Evolutionary conservation across 2,888 invertebrate species (phyloP), one percentile per base, ranked within the genome.

Genomic region (Pelosia muscerda): DNA sequence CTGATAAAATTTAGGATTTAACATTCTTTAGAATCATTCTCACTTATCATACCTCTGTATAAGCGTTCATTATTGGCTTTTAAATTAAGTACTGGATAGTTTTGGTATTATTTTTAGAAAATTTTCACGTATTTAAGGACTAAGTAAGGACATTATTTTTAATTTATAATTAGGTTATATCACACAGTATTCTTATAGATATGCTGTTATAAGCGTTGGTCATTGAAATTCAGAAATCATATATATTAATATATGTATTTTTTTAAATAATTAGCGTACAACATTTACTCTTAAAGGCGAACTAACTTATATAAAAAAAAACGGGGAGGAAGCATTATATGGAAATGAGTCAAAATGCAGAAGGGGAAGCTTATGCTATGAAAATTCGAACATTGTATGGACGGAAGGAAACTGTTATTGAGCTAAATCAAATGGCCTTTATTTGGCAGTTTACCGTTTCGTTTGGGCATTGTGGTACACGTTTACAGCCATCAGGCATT

Each of bases 121-220:
- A 71, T 78, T 84, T 87, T 84, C 84, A 81, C 84, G 81, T 88
- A 86, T 86, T 90, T 86, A 92, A 49, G 90, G 87, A 88, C 90
- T 91, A 91, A 92, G 91, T 91, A 90, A 92, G 91, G 91, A 92
- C 90, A 90, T 87, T 85, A 85, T 84, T 88, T 79, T 89, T 85
- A 86, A 88, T 90, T 70, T 91, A 93, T 86, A 92, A 89, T 92
- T 92, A 94, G 92, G 92, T 90, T 92, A 92, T 94, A 95, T 94
- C 94, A 94, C 94, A 95, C 94, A 90, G 87, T 92, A 86, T 91
- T 90, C 94, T 94, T 94, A 91, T 88, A 92, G 93, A 94, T 94
- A 94, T 94, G 94, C 94, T 90, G 91, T 90, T 88, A 83, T 86
- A 94, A 95, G 94, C 93, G 91, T 94, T 94, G 94, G 94, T 95